Percentiles rank a stretch among this genome's conserved stretches.
Evolutionary conservation across 2,888 invertebrate species (phyloP).

Genomic region (Eudemis profundana): DNA sequence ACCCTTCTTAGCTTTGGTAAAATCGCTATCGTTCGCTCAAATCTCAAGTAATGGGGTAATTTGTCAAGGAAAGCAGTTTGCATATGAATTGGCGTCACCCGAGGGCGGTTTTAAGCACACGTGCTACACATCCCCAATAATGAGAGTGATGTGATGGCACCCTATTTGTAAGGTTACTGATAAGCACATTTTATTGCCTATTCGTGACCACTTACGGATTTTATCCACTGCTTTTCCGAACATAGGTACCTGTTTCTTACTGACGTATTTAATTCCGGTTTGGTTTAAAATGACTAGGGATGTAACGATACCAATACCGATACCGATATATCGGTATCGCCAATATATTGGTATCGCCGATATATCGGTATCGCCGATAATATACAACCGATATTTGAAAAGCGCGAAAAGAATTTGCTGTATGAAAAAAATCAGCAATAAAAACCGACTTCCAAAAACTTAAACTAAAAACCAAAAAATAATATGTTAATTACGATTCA

Average conservation of each 20-base stretch:
- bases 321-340: no score
- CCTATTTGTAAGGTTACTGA: slow-evolving; percentile 46
- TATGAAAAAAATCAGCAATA: no score
- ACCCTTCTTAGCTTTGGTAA: background rate
- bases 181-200: slow-evolving; percentile 43
- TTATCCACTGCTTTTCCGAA: slow-evolving; percentile 1
- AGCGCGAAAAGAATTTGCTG: no score
- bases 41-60: slow-evolving; percentile 79
- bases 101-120: slow-evolving; percentile 64
- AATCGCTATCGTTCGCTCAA: slow-evolving; percentile 74
- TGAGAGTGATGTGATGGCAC: slow-evolving; percentile 39
- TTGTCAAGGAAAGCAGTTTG: slow-evolving; percentile 75
- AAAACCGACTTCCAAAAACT: no score
- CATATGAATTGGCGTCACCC: slow-evolving; percentile 74
- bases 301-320: no score
- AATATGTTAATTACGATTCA: no score
- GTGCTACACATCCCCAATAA: slow-evolving; percentile 41
- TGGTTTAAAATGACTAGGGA: no score
- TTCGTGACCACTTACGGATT: slow-evolving; percentile 23
- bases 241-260: background rate
- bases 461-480: no score
- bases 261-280: no score
- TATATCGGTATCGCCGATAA: no score
- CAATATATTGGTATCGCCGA: no score
- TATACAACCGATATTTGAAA: no score